Evolutionary conservation across 2,888 invertebrate genomes (phyloP), one percentile per base, ranked within the genome.

Genomic region (Hermodice carunculata): DNA sequence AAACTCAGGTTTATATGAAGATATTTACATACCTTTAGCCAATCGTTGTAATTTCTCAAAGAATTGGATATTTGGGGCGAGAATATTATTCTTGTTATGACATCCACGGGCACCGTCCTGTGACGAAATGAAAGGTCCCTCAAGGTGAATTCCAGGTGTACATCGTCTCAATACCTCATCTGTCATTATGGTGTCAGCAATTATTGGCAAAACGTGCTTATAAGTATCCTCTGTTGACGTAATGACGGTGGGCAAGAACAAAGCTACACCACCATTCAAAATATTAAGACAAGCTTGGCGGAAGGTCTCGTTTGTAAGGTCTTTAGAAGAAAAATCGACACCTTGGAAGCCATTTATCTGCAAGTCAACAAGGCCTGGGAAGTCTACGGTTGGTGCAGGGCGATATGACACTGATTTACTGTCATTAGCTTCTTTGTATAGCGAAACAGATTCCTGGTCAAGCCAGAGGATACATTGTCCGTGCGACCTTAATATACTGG

Each of bases 81-180:
- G 17, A 24, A 48, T 48, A 26, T 48, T 48, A 28, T 24, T 26
- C 26, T 14, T 24, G 24, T 48, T 28, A 48, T 48, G 48, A 28
- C 48, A 48, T 26, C 48, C 48, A 24, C 48, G 28, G 22, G 48
- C 48, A 14, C 48, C 48, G 3, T 24, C 26, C 24, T 48, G 48
- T n/a, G 48, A 28, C 24, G 26, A n/a, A 14, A 48, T 5, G 24
- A 48, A 48, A 28, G 48, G 48, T 14, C 48, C 48, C 11, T 48
- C 48, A 48, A 48, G 48, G n/a, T 48, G 48, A 28, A 48, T 48
- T 17, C 48, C 48, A 24, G 48, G 48, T 26, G 28, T 24, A 28
- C 22, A 28, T 24, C 28, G 24, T 14, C 26, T 26, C n/a, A 48
- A 22, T n/a, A 28, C 22, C 17, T 3, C 3, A 48, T 48, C 48